These are phyloP conservation scores for Actinia equina DNA, from an alignment of 64 coral and sea anemone species.

Conservation along the genomic window DNA sequence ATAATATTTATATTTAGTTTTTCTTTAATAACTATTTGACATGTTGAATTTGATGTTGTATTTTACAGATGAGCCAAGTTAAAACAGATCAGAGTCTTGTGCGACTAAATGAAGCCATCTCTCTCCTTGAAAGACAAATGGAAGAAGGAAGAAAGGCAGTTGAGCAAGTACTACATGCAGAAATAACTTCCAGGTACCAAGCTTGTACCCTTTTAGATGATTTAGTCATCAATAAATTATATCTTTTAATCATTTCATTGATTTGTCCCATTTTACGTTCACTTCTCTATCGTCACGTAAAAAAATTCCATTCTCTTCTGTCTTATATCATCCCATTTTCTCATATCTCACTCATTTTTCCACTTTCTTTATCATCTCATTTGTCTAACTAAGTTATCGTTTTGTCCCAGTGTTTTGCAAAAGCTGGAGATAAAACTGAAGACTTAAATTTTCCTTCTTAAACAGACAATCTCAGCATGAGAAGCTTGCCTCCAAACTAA, in stretches of 20 bases:
- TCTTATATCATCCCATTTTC: no score
- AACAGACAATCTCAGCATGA: slow-evolving; percentile 87
- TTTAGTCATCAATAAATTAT: neutral
- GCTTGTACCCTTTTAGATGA: neutral
- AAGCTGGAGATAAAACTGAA: neutral
- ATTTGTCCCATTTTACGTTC: no score
- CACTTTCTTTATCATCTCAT: no score
- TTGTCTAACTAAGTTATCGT: no score
- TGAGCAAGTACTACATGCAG: slow-evolving; percentile 92
- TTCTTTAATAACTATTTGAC: neutral
- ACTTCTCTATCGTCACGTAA: no score
- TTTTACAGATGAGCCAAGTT: slow-evolving; percentile 64
- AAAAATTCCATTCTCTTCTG: no score
- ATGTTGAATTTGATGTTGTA: neutral
- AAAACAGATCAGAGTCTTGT: slow-evolving; percentile 80
- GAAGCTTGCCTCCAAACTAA: slow-evolving; percentile 56
- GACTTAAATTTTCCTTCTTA: neutral
- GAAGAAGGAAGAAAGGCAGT: slow-evolving; percentile 91
- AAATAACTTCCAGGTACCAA: slow-evolving; percentile 86
- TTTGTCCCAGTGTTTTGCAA: neutral
- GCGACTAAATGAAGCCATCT: slow-evolving; percentile 86
- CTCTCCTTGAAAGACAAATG: slow-evolving; percentile 86
- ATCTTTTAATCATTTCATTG: no score
- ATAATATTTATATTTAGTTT: neutral
- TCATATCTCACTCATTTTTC: no score